Evolutionary conservation across 2,797 vertebrate genomes (phyloP).

Genomic region (Acanthiza pusilla): DNA sequence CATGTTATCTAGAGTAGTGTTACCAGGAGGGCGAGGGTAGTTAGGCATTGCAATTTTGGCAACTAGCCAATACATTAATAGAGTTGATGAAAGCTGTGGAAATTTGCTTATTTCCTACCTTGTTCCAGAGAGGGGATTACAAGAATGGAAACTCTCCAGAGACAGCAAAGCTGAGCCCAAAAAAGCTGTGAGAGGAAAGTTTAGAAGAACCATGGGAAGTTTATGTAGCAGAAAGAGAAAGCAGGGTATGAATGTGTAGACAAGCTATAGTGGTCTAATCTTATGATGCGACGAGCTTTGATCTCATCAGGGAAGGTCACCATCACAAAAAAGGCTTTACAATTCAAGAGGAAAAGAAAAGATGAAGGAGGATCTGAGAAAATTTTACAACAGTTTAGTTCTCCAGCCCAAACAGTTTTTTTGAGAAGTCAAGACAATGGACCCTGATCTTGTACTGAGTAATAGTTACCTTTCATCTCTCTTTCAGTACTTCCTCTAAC

Average conservation of each 20-base stretch:
- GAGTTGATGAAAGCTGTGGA: neutral
- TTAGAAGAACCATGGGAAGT: neutral
- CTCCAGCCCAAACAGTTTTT: neutral
- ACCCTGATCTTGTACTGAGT: neutral
- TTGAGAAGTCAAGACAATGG: neutral
- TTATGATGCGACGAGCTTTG: neutral
- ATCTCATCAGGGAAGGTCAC: neutral
- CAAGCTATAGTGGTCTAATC: neutral
- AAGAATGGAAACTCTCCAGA: neutral
- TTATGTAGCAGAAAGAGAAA: neutral
- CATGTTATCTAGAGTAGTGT: neutral
- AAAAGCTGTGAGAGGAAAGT: neutral
- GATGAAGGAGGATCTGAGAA: neutral
- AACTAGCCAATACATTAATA: neutral
- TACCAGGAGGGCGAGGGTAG: neutral
- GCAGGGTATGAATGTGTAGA: neutral
- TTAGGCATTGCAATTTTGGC: neutral
- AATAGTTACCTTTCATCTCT: neutral
- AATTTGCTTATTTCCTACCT: slow-evolving; percentile 9
- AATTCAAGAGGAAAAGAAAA: neutral
- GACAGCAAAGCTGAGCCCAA: neutral
- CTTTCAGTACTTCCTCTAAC: neutral
- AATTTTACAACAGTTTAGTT: neutral
- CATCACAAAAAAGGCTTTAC: neutral
- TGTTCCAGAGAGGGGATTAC: neutral